Evolutionary conservation across 2,888 invertebrate species (phyloP).

Genomic region (Ennomos erosarius): DNA sequence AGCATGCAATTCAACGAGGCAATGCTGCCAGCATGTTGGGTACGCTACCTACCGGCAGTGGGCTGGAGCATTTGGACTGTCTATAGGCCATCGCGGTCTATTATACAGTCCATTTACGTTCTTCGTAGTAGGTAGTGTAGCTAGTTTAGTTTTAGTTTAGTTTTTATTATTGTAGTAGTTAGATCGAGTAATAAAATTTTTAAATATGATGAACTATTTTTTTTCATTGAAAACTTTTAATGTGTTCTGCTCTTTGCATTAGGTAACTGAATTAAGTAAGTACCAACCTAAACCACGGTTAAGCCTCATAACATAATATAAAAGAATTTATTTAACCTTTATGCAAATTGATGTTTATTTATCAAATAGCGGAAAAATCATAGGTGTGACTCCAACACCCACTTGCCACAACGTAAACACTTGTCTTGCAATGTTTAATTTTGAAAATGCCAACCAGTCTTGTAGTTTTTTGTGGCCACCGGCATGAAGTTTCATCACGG

Average conservation of each 20-base stretch:
- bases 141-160: too few species aligned
- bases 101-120: too few species aligned
- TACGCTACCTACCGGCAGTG: too few species aligned
- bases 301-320: constrained; percentile 44
- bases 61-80: too few species aligned
- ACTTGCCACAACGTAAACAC: constrained; percentile 44
- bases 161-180: too few species aligned
- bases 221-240: too few species aligned
- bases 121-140: too few species aligned
- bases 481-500: constrained; percentile 26
- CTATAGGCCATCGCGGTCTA: too few species aligned
- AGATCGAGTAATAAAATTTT: too few species aligned
- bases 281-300: constrained; percentile 12
- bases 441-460: constrained; percentile 18
- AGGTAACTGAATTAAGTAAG: constrained; percentile 17
- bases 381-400: constrained; percentile 50
- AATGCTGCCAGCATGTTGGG: too few species aligned
- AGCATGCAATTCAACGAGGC: too few species aligned
- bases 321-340: constrained; percentile 43
- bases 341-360: constrained; percentile 51
- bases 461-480: constrained; percentile 15
- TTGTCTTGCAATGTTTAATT: constrained; percentile 27
- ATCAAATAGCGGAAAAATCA: constrained; percentile 47
- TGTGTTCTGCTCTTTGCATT: constrained; percentile 7
- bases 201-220: too few species aligned